A percentile compares a stretch with the other conserved stretches of the same genome.
Conservation (phyloP, 2,797 vertebrate genomes). For the Vespertilio murinus region DNA sequence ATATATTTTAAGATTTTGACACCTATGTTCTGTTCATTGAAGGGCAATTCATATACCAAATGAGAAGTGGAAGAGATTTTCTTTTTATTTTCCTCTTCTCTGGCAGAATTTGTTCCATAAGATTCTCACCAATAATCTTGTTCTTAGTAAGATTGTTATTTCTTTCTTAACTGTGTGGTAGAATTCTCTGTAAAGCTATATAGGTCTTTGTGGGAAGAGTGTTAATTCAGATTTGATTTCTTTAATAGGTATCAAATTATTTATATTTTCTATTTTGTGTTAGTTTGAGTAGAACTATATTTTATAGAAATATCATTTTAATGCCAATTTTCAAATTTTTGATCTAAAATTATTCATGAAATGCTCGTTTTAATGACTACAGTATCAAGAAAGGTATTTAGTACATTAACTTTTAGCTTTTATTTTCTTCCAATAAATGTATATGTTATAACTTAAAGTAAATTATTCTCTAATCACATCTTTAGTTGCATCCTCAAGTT, state of each 20-base stretch:
- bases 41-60: neutral
- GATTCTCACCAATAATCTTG: neutral
- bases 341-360: neutral
- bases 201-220: neutral
- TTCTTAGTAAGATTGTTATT: neutral
- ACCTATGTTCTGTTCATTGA: neutral
- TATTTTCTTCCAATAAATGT: neutral
- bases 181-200: neutral
- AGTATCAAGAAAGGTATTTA: neutral
- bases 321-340: neutral
- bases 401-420: neutral
- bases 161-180: neutral
- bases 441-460: neutral
- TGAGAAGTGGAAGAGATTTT: neutral
- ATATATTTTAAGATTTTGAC: neutral
- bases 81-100: neutral
- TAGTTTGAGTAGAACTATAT: neutral
- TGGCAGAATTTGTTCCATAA: neutral
- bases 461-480: neutral
- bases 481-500: neutral
- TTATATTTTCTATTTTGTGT: neutral
- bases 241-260: neutral
- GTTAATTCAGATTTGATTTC: neutral
- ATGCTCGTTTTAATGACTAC: neutral
- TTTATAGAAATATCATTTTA: neutral